These are phyloP conservation scores for Drosophila subobscura DNA, from an alignment of 1,140 invertebrate genomes.

Conservation along the genomic window DNA sequence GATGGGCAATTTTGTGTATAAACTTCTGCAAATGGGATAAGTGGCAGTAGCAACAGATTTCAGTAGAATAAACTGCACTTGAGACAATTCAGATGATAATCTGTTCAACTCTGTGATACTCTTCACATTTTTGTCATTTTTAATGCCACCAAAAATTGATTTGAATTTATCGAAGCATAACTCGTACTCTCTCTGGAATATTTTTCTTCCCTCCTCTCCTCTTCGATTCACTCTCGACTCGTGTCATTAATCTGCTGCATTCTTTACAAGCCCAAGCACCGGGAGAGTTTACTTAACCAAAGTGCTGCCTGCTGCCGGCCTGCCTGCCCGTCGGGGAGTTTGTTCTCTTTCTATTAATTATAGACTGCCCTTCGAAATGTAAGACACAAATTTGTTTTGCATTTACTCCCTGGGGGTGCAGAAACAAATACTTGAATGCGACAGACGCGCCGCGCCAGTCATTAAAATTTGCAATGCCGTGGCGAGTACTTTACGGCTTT, in stretches of 20 bases:
- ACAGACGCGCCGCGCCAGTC: conserved; percentile 70
- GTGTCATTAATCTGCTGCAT: conserved; percentile 66
- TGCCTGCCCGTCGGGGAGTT: neutral
- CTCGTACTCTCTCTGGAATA: neutral
- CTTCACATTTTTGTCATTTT: conserved; percentile 4
- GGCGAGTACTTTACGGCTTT: conserved; percentile 51
- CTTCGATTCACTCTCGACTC: conserved; percentile 12
- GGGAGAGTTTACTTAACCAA: conserved; percentile 28
- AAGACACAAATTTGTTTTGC: conserved; percentile 24
- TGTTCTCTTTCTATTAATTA: conserved; percentile 37
- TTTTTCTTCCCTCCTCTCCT: conserved; percentile 1
- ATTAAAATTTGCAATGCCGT: conserved; percentile 56
- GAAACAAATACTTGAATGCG: conserved; percentile 58
- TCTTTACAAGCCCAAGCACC: conserved; percentile 34
- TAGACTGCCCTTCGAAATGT: conserved; percentile 34
- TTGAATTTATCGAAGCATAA: conserved; percentile 66
- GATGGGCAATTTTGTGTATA: neutral
- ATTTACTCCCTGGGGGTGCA: conserved; percentile 36
- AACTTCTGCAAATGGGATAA: too few species aligned
- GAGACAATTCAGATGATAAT: too few species aligned
- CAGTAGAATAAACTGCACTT: too few species aligned
- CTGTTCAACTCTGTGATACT: too few species aligned
- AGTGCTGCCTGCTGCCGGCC: conserved; percentile 16
- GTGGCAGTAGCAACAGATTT: too few species aligned
- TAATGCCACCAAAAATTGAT: conserved; percentile 54